phyloP scores from a whole-genome alignment of 2,113 vertebrate genomes.

The Spheniscus mendiculus region DNA sequence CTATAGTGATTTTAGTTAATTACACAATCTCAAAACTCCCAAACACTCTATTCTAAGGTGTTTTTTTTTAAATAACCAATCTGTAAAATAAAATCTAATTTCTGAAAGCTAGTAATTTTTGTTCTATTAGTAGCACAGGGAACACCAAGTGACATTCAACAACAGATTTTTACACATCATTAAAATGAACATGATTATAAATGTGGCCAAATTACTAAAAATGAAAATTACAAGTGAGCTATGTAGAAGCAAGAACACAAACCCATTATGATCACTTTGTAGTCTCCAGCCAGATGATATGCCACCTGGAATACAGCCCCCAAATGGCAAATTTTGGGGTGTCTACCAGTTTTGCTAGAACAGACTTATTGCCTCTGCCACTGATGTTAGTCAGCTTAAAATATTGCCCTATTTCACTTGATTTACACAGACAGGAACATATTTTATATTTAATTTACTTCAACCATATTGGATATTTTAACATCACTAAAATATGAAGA shows the following conservation, averaged over 20 bases:
- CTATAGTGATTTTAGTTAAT: conserved; percentile 34
- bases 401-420: neutral
- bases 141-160: neutral
- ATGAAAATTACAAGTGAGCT: conserved; percentile 2
- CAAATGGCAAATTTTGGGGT: neutral
- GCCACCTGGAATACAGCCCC: neutral
- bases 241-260: neutral
- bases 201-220: neutral
- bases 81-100: conserved; percentile 6
- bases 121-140: neutral
- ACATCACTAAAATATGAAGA: neutral
- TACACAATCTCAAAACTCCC: neutral
- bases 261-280: neutral
- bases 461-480: neutral
- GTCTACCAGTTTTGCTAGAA: neutral
- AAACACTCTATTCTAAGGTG: too few relatives aligned
- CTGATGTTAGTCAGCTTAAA: neutral
- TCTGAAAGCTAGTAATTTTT: conserved; percentile 1
- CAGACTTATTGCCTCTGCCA: neutral
- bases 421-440: neutral
- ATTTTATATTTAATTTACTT: neutral
- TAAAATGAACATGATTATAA: neutral
- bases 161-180: neutral
- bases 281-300: neutral
- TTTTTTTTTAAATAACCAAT: neutral